Evolutionary conservation across 30 jellyfish, hydroid and myxozoan genomes (phyloP).

Genomic region (Chironex yamaguchii): DNA sequence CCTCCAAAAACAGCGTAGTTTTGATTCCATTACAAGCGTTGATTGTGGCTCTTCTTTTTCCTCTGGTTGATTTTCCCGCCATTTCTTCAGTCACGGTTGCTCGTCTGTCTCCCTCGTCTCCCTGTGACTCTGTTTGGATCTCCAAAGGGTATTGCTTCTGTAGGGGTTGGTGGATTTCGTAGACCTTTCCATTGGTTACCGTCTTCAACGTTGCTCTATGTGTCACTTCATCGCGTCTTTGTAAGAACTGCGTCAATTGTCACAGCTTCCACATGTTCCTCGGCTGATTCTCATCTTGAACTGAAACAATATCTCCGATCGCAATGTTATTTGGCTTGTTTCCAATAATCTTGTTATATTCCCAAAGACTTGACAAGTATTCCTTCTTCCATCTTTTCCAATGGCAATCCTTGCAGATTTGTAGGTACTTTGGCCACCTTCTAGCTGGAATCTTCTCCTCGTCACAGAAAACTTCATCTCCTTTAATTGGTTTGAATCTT

Average conservation of each 20-base stretch:
- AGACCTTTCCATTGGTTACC: neutral
- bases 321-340: neutral
- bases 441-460: neutral
- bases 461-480: neutral
- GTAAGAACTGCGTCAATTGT: neutral
- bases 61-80: neutral
- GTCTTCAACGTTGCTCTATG: constrained; percentile 24
- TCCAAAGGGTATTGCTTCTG: constrained; percentile 24
- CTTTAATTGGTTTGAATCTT: neutral
- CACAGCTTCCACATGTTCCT: constrained; percentile 19
- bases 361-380: constrained; percentile 1
- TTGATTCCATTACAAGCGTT: neutral
- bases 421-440: neutral
- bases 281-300: neutral
- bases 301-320: neutral
- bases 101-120: neutral
- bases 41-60: neutral
- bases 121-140: neutral
- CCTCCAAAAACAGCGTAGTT: neutral
- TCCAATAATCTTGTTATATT: neutral
- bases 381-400: constrained; percentile 42
- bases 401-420: neutral
- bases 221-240: neutral
- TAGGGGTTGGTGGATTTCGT: neutral
- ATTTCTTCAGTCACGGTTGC: neutral